phyloP scores from a whole-genome alignment of 2,797 vertebrate species.

The Acrocephalus scirpaceus region DNA sequence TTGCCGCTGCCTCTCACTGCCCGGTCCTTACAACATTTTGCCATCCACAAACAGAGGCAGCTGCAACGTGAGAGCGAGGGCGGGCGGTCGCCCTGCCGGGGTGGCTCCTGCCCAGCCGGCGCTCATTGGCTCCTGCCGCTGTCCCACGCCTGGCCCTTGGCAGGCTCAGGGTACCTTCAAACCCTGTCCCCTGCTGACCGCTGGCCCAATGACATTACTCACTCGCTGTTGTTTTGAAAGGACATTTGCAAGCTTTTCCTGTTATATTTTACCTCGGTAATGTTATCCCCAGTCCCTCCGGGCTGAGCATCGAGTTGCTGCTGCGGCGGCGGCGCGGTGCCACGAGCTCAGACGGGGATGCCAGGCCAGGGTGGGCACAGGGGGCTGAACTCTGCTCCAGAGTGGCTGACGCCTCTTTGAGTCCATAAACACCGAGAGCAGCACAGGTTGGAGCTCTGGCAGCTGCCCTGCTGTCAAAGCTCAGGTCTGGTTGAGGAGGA shows the following conservation, averaged over 20 bases:
- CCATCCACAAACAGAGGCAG: conserved; percentile 46
- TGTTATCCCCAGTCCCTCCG: conserved; percentile 42
- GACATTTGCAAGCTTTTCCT: conserved; percentile 60
- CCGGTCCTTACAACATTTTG: not conserved
- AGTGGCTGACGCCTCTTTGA: not conserved
- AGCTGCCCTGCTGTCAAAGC: not conserved
- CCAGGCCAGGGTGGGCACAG: not conserved
- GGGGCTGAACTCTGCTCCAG: not conserved
- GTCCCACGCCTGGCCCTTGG: conserved; percentile 47
- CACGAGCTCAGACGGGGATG: not conserved
- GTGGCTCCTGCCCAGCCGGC: conserved; percentile 43
- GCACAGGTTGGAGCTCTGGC: not conserved
- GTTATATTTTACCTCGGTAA: conserved; percentile 68
- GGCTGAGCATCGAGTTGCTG: conserved; percentile 47
- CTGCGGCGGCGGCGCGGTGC: not conserved
- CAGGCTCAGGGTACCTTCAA: conserved; percentile 44
- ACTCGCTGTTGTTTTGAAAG: conserved; percentile 64
- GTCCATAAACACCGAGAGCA: not conserved
- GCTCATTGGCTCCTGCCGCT: conserved; percentile 63
- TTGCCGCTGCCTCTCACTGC: conserved; percentile 53
- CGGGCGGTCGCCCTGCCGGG: conserved; percentile 37
- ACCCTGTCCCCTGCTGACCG: conserved; percentile 63
- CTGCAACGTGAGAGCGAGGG: conserved; percentile 58
- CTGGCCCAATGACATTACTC: conserved; percentile 55
- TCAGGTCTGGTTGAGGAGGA: not conserved